Percentiles rank a stretch among this genome's conserved stretches.
Evolutionary conservation across 2,797 vertebrate species (phyloP).

Genomic region (Falco naumanni): DNA sequence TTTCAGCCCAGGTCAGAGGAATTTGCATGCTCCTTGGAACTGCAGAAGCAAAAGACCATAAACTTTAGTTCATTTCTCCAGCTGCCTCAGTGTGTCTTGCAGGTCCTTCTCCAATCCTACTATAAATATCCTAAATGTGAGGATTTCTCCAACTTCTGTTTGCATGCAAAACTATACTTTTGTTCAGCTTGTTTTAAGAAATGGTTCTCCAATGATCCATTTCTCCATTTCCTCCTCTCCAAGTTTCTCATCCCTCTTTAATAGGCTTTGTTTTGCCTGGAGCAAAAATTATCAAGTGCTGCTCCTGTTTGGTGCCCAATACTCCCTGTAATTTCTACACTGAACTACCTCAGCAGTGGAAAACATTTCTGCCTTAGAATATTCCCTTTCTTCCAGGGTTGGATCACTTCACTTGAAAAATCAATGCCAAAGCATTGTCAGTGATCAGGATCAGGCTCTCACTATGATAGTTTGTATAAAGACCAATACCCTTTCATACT

Average conservation of each 20-base stretch:
- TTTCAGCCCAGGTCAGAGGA: neutral
- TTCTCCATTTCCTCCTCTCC: neutral
- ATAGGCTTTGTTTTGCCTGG: neutral
- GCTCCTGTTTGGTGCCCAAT: neutral
- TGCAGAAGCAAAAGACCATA: neutral
- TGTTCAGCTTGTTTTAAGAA: neutral
- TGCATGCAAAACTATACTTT: neutral
- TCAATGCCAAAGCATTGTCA: neutral
- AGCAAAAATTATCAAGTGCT: neutral
- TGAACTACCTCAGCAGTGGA: neutral
- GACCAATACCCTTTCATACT: neutral
- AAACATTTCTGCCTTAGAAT: neutral
- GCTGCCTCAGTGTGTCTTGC: neutral
- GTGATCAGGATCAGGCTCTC: neutral
- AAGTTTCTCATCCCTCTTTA: neutral
- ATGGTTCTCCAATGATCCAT: neutral
- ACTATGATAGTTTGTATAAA: neutral
- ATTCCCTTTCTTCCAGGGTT: neutral
- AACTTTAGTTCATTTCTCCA: neutral
- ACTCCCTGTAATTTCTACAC: neutral
- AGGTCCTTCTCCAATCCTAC: neutral
- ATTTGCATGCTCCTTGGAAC: neutral
- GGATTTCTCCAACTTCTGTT: neutral
- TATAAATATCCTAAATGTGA: neutral
- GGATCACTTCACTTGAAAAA: neutral